These are phyloP conservation scores for Tetramorium alpestre DNA, from an alignment of 1,140 invertebrate species.

Conservation along the genomic window DNA sequence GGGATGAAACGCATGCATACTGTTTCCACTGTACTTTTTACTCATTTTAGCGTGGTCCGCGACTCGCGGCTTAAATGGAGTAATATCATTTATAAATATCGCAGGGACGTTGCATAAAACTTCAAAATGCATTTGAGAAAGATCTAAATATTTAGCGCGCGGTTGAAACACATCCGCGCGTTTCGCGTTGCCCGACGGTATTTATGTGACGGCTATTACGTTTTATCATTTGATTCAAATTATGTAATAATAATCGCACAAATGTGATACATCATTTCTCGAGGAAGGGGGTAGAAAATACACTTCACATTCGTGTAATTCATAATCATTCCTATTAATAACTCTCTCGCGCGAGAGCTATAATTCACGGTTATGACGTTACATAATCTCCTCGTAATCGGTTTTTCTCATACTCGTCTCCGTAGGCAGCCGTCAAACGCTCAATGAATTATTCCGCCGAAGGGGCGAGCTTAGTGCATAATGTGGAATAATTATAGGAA, in stretches of 20 bases:
- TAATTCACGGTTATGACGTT: not conserved
- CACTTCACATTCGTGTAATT: not conserved
- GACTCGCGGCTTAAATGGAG: conserved; percentile 1
- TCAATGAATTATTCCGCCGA: conserved; percentile 26
- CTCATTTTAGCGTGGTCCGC: not conserved
- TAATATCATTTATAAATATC: conserved; percentile 13
- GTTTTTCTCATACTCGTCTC: conserved; percentile 18
- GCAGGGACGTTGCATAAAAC: not conserved
- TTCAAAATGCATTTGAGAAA: not conserved
- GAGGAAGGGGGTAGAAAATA: too few relatives aligned
- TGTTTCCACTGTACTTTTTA: conserved; percentile 15
- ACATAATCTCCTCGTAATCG: conserved; percentile 24
- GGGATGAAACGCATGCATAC: not conserved
- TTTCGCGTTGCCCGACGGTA: not conserved
- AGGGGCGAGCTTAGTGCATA: conserved; percentile 22
- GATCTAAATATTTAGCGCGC: not conserved
- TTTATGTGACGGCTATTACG: not conserved
- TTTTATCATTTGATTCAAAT: not conserved
- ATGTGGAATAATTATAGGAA: conserved; percentile 35
- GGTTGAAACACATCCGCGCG: not conserved
- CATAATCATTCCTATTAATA: not conserved
- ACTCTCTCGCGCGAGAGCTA: not conserved
- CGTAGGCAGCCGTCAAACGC: not conserved
- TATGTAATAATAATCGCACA: not conserved
- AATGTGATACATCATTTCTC: not conserved